Conservation (phyloP, 2,113 vertebrate species). For the Paramisgurnus dabryanus region DNA sequence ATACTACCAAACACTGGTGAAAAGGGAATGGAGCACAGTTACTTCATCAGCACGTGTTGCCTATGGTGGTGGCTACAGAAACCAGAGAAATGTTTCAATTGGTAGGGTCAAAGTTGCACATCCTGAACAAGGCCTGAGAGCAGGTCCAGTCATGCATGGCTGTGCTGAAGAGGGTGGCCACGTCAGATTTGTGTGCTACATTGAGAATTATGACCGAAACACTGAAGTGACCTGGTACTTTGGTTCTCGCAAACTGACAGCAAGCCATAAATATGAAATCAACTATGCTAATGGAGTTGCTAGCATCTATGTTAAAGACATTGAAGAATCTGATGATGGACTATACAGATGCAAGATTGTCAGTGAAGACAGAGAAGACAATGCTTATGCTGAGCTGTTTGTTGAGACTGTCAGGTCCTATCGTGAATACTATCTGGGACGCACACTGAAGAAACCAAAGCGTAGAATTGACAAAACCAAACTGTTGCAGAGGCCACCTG, state of each 20-base stretch:
- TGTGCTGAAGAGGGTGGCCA: slow-evolving; percentile 89
- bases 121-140: slow-evolving; percentile 86
- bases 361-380: slow-evolving; percentile 92
- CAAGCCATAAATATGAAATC: slow-evolving; percentile 93
- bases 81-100: slow-evolving; percentile 85
- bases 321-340: slow-evolving; percentile 90
- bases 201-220: slow-evolving; percentile 88
- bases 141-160: slow-evolving; percentile 89
- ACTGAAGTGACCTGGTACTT: slow-evolving; percentile 95
- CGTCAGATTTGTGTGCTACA: slow-evolving; percentile 86
- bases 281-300: slow-evolving; percentile 89
- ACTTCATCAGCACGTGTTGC: slow-evolving; percentile 90
- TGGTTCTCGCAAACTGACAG: slow-evolving; percentile 88
- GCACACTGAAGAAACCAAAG: slow-evolving; percentile 87
- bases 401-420: slow-evolving; percentile 90
- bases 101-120: slow-evolving; percentile 93
- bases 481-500: slow-evolving; percentile 90
- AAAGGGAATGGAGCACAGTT: slow-evolving; percentile 88
- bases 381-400: slow-evolving; percentile 92
- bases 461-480: slow-evolving; percentile 85
- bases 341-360: slow-evolving; percentile 93
- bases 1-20: slow-evolving; percentile 91
- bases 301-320: slow-evolving; percentile 93
- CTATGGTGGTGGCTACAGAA: slow-evolving; percentile 89
- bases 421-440: slow-evolving; percentile 85